These are phyloP conservation scores for Dendrophyllia cribrosa DNA, from an alignment of 64 coral and sea anemone genomes.

Conservation along the genomic window DNA sequence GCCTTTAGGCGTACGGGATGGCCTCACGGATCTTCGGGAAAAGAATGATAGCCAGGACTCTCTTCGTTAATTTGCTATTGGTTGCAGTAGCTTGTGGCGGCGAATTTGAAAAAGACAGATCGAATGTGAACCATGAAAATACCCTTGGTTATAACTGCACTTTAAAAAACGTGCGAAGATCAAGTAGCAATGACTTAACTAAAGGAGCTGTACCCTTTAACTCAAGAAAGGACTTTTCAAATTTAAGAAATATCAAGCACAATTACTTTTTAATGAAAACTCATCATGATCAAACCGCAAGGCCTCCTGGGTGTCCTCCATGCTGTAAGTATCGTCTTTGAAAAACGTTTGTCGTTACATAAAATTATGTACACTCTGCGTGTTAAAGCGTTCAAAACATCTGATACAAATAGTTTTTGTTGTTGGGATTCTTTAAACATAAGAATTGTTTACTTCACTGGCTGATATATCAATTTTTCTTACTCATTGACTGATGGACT, in stretches of 20 bases:
- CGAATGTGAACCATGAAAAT: background rate
- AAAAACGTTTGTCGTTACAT: background rate
- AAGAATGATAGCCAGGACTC: background rate
- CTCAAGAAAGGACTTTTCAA: background rate
- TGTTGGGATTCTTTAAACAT: too few species aligned
- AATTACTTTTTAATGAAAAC: conserved; percentile 1
- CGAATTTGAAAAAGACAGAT: background rate
- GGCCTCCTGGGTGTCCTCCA: background rate
- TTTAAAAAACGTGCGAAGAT: background rate
- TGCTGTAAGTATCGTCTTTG: background rate
- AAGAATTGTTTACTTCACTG: background rate
- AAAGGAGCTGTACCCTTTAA: background rate
- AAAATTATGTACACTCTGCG: too few species aligned
- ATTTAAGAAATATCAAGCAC: background rate
- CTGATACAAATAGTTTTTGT: too few species aligned
- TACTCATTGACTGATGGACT: background rate
- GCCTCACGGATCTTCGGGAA: background rate
- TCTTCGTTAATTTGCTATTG: background rate
- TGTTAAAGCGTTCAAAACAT: too few species aligned
- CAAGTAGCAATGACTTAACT: background rate
- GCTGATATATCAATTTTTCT: background rate
- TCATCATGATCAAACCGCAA: background rate
- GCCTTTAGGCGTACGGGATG: too few species aligned
- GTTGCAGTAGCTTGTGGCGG: background rate
- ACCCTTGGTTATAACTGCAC: background rate